Conservation (phyloP, 2,113 vertebrate species). For the Laticauda laticaudata region DNA sequence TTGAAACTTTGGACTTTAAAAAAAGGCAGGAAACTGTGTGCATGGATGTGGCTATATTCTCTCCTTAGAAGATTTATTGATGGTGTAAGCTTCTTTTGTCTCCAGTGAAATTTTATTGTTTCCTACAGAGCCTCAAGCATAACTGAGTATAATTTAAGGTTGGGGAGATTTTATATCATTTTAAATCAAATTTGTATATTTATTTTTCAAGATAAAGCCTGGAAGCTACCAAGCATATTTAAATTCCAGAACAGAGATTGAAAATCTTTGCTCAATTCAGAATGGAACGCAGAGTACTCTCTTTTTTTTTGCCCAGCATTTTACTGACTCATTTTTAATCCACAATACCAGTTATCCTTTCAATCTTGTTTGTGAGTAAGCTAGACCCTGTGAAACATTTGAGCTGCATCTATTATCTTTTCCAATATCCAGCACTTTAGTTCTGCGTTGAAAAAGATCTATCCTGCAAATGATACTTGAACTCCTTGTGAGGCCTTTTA, state of each 20-base stretch:
- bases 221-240: background rate
- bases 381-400: constrained; percentile 32
- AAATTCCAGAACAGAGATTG: constrained; percentile 13
- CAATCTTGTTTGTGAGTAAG: constrained; percentile 11
- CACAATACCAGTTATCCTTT: constrained; percentile 44
- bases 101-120: background rate
- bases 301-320: constrained; percentile 13
- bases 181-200: background rate
- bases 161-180: background rate
- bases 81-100: background rate
- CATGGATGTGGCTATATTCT: background rate
- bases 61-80: background rate
- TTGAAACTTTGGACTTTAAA: constrained; percentile 10
- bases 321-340: constrained; percentile 46
- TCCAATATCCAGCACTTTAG: background rate
- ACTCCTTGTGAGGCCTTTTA: constrained; percentile 39
- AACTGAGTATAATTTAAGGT: background rate
- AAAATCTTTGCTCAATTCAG: background rate
- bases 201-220: background rate
- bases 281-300: constrained; percentile 9
- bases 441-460: constrained; percentile 3
- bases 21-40: background rate
- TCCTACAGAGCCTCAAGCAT: background rate
- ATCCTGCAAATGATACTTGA: constrained; percentile 38
- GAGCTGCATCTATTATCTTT: background rate